Conservation (phyloP, 2,113 vertebrate genomes). For the Okapia johnstoni region DNA sequence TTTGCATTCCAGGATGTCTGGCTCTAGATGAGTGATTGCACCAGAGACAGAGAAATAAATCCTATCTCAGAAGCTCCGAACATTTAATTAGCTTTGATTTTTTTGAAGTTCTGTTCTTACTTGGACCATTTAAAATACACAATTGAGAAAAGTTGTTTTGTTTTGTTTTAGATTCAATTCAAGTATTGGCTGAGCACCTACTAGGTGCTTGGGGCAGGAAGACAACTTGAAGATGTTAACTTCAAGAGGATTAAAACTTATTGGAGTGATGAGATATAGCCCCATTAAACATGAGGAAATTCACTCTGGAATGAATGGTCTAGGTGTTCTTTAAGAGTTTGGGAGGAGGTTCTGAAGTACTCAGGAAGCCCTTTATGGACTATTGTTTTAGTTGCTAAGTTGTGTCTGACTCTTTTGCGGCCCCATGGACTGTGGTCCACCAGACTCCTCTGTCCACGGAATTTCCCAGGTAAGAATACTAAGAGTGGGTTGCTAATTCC, state of each 20-base stretch:
- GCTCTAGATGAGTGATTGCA: background rate
- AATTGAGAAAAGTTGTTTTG: background rate
- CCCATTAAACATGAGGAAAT: background rate
- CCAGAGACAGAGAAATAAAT: background rate
- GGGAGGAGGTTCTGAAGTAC: background rate
- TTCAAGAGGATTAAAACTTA: background rate
- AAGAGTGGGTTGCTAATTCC: background rate
- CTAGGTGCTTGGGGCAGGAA: background rate
- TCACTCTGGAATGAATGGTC: background rate
- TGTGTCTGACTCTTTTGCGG: background rate
- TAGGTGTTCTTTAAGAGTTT: background rate
- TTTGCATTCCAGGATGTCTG: background rate
- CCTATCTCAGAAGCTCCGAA: background rate
- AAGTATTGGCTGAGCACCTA: background rate
- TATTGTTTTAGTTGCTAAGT: background rate
- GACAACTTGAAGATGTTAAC: background rate
- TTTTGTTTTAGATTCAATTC: background rate
- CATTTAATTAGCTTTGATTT: background rate
- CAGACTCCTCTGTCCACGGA: background rate
- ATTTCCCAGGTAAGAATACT: background rate
- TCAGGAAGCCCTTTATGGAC: background rate
- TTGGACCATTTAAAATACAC: background rate
- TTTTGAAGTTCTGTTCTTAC: background rate
- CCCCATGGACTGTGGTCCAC: background rate
- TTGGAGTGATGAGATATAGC: background rate